Evolutionary conservation across 2,113 vertebrate genomes (phyloP).

Genomic region (Pollachius pollachius): DNA sequence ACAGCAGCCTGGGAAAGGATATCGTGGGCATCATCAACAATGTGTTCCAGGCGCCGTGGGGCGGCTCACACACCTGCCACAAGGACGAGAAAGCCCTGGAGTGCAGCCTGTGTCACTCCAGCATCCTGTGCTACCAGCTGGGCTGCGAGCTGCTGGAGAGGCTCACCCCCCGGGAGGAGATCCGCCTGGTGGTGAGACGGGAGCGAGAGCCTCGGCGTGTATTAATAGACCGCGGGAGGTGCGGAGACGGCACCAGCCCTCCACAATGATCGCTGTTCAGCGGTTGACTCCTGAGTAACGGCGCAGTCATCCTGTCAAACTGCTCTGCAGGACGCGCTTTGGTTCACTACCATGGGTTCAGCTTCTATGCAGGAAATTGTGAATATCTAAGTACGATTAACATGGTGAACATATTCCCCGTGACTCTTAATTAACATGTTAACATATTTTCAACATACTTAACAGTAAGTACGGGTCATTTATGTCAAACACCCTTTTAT

Average conservation of each 20-base stretch:
- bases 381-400: too few species aligned
- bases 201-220: background rate
- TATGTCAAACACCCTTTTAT: background rate
- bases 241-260: slow-evolving; percentile 1
- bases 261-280: slow-evolving; percentile 11
- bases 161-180: slow-evolving; percentile 93
- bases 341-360: background rate
- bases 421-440: background rate
- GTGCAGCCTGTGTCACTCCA: slow-evolving; percentile 95
- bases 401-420: too few species aligned
- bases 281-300: background rate
- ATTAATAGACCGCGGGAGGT: slow-evolving; percentile 19
- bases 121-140: slow-evolving; percentile 97
- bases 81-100: slow-evolving; percentile 92
- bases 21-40: slow-evolving; percentile 97
- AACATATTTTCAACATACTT: too few species aligned
- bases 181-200: slow-evolving; percentile 92
- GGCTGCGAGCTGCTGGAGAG: slow-evolving; percentile 93
- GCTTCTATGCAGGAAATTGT: background rate
- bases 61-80: slow-evolving; percentile 95
- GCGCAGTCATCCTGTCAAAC: background rate
- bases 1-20: slow-evolving; percentile 91
- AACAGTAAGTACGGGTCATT: too few species aligned
- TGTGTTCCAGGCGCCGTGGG: slow-evolving; percentile 98
- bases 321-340: background rate